Evolutionary conservation across 1,140 invertebrate species (phyloP), one percentile per base, ranked within the genome.

Genomic region (Drosophila paulistorum): DNA sequence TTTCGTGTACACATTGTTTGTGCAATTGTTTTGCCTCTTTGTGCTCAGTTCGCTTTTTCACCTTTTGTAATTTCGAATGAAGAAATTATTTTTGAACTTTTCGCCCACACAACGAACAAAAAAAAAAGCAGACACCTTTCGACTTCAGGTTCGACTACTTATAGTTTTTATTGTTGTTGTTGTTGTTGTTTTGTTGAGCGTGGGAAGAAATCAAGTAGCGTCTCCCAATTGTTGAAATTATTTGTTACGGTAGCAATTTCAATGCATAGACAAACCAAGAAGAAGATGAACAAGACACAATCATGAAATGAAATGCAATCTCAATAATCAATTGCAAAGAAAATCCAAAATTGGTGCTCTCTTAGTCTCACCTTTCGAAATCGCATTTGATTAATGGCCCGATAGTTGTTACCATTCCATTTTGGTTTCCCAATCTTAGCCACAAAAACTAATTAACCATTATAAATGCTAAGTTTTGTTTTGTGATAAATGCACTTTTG

Each of bases 1-100:
- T 58, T 60, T 39, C 33, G 33, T 35, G 58, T 37, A 60, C 39
- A 57, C 63, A n/a, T 58, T 26, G 58, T 51, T 75, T 75, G 72
- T 67, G 81, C 81, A 85, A 85, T 85, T 81, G 68, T 71, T 68
- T 68, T 33, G 59, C 58, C 62, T 61, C 58, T 33, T 35, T 17
- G 6, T 30, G 58, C 48, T 14, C 14, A 41, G 37, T 39, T 39
- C 55, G 61, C 42, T 61, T 63, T 61, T 61, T 51, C 58, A 63
- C 73, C 70, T 68, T 71, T 62, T 64, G 39, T 76, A 73, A 71
- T 62, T 76, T 69, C 55, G 35, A 81, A 85, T 70, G 68, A 86
- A 73, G 66, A 86, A 86, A 86, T 86, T 87, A 86, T 87, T 86
- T 86, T 87, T 51, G 83, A 86, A 86, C 82, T 87, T 66, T 77